Percentiles rank a stretch among this genome's conserved stretches.
These are phyloP conservation scores for Marmota flaviventris DNA, from an alignment of 2,113 vertebrate species.

Conservation along the genomic window DNA sequence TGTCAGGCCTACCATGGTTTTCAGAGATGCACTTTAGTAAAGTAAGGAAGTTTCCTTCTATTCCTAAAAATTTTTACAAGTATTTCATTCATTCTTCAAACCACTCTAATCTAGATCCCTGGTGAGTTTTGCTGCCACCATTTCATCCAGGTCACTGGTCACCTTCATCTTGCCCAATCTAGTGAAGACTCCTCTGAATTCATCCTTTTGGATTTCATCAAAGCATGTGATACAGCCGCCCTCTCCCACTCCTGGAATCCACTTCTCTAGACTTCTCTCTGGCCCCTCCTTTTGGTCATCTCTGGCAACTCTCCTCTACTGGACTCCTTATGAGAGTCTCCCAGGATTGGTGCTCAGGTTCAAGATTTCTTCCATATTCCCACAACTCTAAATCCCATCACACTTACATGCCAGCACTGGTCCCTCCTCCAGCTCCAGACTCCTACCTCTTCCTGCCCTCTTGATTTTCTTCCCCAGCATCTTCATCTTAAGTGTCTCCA, in stretches of 20 bases:
- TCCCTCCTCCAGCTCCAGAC: neutral
- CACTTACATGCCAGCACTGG: neutral
- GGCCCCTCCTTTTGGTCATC: neutral
- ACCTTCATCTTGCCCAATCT: neutral
- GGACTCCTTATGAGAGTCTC: neutral
- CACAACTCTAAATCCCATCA: neutral
- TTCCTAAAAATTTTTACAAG: neutral
- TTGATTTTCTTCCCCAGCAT: neutral
- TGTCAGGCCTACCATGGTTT: neutral
- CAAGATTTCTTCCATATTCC: neutral
- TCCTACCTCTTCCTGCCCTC: neutral
- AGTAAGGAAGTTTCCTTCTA: neutral
- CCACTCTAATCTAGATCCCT: neutral
- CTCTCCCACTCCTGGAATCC: neutral
- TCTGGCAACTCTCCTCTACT: neutral
- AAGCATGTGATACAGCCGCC: neutral
- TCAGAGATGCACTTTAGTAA: neutral
- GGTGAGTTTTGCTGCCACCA: neutral
- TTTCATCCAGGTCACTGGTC: neutral
- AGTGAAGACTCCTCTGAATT: neutral
- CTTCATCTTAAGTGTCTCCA: neutral
- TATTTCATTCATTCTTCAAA: neutral
- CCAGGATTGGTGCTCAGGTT: neutral
- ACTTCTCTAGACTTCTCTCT: neutral
- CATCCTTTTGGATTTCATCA: neutral